Percentiles rank a stretch among this genome's conserved stretches.
Evolutionary conservation across 1,140 invertebrate species (phyloP).

Genomic region (Belonocnema kinseyi): DNA sequence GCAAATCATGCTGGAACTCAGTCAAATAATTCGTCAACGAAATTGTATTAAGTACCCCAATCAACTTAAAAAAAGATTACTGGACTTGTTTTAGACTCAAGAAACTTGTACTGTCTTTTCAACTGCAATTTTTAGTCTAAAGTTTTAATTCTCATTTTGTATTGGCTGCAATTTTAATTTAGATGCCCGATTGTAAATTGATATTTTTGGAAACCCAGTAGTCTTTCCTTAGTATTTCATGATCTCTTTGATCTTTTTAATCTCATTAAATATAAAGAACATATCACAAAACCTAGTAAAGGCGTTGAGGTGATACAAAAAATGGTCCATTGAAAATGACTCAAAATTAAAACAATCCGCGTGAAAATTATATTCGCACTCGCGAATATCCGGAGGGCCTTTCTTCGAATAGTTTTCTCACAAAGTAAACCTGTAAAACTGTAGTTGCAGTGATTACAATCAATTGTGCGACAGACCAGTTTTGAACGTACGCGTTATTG

Average conservation of each 20-base stretch:
- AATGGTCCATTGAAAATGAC: too few species aligned
- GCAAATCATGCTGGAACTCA: constrained; percentile 35
- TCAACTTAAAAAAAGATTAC: constrained; percentile 4
- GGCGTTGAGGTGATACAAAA: too few species aligned
- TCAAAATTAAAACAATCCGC: too few species aligned
- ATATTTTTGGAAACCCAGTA: too few species aligned
- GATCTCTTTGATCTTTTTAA: too few species aligned
- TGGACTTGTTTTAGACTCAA: not conserved
- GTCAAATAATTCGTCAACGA: not conserved
- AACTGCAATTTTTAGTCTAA: too few species aligned
- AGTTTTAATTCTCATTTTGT: too few species aligned
- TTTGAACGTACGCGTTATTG: constrained; percentile 91
- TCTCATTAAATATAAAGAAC: too few species aligned
- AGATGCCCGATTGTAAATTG: too few species aligned
- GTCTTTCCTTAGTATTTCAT: too few species aligned
- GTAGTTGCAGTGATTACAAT: constrained; percentile 87
- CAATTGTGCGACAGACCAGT: constrained; percentile 92
- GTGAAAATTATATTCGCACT: constrained; percentile 75
- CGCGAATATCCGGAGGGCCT: constrained; percentile 80
- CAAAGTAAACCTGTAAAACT: constrained; percentile 89
- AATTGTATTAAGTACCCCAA: not conserved
- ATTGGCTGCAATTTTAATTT: too few species aligned
- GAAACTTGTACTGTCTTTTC: not conserved
- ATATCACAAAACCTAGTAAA: too few species aligned
- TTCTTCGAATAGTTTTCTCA: constrained; percentile 90